Evolutionary conservation across 92 coral and sea anemone genomes (phyloP).

Genomic region (Heliopora coerulea): DNA sequence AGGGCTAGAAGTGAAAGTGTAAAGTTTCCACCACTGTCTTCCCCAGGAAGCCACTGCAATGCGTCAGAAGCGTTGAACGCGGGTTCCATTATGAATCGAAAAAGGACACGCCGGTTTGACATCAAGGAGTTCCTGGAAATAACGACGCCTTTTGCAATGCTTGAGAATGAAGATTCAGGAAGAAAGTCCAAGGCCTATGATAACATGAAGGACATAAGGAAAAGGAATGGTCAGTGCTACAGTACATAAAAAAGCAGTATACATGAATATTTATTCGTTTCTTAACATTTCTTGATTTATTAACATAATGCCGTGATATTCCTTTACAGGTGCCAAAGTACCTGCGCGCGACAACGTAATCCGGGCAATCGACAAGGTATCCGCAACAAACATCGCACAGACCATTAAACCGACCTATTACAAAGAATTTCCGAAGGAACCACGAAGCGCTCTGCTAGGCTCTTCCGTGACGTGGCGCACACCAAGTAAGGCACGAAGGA

Average conservation of each 20-base stretch:
- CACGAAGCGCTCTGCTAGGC: slow-evolving; percentile 3
- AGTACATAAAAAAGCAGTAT: no score
- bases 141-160: slow-evolving; percentile 30
- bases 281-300: no score
- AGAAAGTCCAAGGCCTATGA: not conserved
- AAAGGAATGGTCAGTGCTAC: not conserved
- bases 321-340: not conserved
- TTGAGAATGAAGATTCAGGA: not conserved
- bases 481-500: not conserved
- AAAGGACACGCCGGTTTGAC: slow-evolving; percentile 27
- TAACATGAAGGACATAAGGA: not conserved
- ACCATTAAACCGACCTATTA: slow-evolving; percentile 21
- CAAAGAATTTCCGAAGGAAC: slow-evolving; percentile 34
- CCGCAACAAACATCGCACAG: slow-evolving; percentile 17
- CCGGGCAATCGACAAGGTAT: slow-evolving; percentile 7
- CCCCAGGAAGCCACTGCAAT: not conserved
- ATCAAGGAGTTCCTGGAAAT: slow-evolving; percentile 24
- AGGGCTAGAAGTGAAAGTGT: slow-evolving; percentile 6
- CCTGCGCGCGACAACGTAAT: not conserved
- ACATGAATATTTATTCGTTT: no score
- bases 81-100: not conserved
- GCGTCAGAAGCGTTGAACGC: not conserved
- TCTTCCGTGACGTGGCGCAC: slow-evolving; percentile 1
- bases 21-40: slow-evolving; percentile 12
- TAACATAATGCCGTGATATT: no score